Percentiles rank a stretch among this genome's conserved stretches.
Evolutionary conservation across 2,113 vertebrate genomes (phyloP).

Genomic region (Mustela nigripes): DNA sequence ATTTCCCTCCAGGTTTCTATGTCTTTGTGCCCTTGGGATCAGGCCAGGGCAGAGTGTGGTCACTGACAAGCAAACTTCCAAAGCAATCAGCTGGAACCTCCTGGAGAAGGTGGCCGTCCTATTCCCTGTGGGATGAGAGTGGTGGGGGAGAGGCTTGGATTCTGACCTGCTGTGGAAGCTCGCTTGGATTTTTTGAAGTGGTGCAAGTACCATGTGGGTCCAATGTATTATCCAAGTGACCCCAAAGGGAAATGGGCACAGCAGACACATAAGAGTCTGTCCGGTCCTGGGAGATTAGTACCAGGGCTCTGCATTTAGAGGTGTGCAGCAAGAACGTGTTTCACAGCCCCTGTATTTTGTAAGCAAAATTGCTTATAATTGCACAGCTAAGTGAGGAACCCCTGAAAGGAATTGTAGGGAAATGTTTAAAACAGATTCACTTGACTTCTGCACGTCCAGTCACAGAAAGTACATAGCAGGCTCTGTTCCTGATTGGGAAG

Average conservation of each 20-base stretch:
- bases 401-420: neutral
- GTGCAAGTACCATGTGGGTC: neutral
- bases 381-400: too few species aligned
- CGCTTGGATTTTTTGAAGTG: neutral
- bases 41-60: neutral
- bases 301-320: neutral
- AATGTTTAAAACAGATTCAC: neutral
- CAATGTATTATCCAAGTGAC: neutral
- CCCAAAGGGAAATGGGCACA: neutral
- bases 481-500: neutral
- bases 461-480: neutral
- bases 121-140: neutral
- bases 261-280: too few species aligned
- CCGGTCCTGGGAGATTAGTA: neutral
- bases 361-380: neutral
- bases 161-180: neutral
- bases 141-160: neutral
- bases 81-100: neutral
- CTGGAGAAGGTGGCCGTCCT: neutral
- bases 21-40: neutral
- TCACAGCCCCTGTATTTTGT: neutral
- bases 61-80: neutral
- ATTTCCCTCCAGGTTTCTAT: neutral
- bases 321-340: neutral
- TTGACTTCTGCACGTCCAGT: neutral